Evolutionary conservation across 2,113 vertebrate species (phyloP).

Genomic region (Camelus dromedarius): DNA sequence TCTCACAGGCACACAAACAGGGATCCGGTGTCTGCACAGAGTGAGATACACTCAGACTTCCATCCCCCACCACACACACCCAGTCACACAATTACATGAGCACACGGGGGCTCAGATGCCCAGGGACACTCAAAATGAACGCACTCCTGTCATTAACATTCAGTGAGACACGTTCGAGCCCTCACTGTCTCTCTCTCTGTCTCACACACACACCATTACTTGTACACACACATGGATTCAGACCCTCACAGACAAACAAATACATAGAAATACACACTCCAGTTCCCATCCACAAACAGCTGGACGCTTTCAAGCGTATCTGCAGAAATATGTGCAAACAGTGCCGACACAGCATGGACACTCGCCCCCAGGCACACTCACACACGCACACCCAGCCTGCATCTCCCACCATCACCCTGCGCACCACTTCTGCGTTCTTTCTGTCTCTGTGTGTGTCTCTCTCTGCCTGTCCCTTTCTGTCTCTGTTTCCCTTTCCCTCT

Average conservation of each 20-base stretch:
- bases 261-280: accelerated
- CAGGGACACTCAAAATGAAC: background rate
- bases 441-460: background rate
- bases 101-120: background rate
- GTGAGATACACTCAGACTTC: background rate
- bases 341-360: accelerated
- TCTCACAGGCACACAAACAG: background rate
- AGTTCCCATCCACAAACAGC: accelerated
- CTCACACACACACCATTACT: background rate
- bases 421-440: no score
- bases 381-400: background rate
- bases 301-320: background rate
- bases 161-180: background rate
- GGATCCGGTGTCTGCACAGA: background rate
- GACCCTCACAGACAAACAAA: background rate
- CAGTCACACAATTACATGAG: background rate
- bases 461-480: background rate
- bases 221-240: background rate
- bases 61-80: background rate
- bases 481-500: no score
- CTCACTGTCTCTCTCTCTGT: background rate
- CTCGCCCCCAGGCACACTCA: background rate
- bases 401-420: accelerated
- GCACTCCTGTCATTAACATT: accelerated
- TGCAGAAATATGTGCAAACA: accelerated